phyloP scores from a whole-genome alignment of 2,888 invertebrate species.

The Athrips mouffetella region DNA sequence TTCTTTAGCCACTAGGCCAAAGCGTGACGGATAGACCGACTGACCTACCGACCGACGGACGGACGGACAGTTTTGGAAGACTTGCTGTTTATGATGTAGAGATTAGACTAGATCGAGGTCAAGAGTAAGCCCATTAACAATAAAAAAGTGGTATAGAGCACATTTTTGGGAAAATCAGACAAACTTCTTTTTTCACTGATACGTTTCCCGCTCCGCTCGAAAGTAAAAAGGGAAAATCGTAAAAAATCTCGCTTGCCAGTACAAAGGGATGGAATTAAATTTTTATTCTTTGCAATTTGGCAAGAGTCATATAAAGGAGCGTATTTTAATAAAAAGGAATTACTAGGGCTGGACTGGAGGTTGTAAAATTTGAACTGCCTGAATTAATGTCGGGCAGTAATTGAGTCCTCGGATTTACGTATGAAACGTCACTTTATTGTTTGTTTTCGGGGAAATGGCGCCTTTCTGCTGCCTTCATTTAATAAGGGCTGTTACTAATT shows the following conservation, averaged over 20 bases:
- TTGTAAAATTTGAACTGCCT: constrained; percentile 68
- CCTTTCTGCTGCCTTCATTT: background rate
- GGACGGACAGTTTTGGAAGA: too few relatives aligned
- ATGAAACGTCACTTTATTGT: constrained; percentile 45
- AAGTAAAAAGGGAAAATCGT: constrained; percentile 43
- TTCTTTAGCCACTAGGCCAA: too few relatives aligned
- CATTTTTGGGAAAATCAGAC: too few relatives aligned
- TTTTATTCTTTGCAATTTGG: constrained; percentile 54
- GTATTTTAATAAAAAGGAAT: constrained; percentile 71
- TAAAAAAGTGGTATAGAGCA: too few relatives aligned
- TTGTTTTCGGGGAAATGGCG: constrained; percentile 21
- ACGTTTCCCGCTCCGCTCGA: too few relatives aligned
- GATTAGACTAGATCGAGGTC: too few relatives aligned
- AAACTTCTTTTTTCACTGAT: too few relatives aligned
- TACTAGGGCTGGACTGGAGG: constrained; percentile 53
- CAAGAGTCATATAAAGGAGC: constrained; percentile 52
- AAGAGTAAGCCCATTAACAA: too few relatives aligned
- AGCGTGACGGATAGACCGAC: too few relatives aligned
- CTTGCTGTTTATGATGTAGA: too few relatives aligned
- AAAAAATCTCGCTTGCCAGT: constrained; percentile 45
- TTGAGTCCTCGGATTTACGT: constrained; percentile 57
- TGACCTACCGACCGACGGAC: too few relatives aligned
- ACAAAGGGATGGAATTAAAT: constrained; percentile 49
- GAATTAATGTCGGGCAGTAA: constrained; percentile 61
- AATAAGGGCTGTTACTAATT: too few relatives aligned